Evolutionary conservation across 1,140 invertebrate species (phyloP).

Genomic region (Leguminivora glycinivorella): DNA sequence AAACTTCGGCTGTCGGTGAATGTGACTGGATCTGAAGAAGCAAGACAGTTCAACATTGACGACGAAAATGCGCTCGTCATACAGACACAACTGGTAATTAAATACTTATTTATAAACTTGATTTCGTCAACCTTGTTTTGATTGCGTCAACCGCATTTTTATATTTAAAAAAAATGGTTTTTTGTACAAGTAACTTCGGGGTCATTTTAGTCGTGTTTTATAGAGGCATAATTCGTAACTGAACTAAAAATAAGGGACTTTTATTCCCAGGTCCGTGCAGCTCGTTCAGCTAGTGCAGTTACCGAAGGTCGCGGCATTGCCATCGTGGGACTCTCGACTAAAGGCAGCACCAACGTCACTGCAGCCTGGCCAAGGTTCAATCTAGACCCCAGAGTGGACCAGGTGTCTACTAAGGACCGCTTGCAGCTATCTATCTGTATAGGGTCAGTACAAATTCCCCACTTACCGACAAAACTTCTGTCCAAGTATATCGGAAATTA

Average conservation of each 20-base stretch:
- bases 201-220: too few relatives aligned
- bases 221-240: neutral
- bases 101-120: neutral
- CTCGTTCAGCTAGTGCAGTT: slow-evolving; percentile 80
- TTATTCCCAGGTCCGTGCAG: slow-evolving; percentile 47
- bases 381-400: slow-evolving; percentile 92
- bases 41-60: slow-evolving; percentile 84
- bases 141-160: too few relatives aligned
- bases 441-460: slow-evolving; percentile 76
- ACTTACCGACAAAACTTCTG: neutral
- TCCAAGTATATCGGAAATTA: too few relatives aligned
- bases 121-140: too few relatives aligned
- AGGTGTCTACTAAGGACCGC: slow-evolving; percentile 89
- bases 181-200: too few relatives aligned
- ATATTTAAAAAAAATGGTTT: too few relatives aligned
- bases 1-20: slow-evolving; percentile 72
- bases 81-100: slow-evolving; percentile 84
- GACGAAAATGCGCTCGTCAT: slow-evolving; percentile 86
- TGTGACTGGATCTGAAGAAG: slow-evolving; percentile 79
- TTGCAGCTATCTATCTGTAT: slow-evolving; percentile 93
- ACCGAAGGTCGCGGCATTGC: slow-evolving; percentile 91
- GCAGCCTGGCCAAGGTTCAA: slow-evolving; percentile 93
- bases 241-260: neutral
- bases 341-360: slow-evolving; percentile 93
- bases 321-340: slow-evolving; percentile 90